A percentile compares a stretch with the other conserved stretches of the same genome.
Conservation (phyloP, 2,113 vertebrate genomes). For the Syngnathoides biaculeatus region DNA sequence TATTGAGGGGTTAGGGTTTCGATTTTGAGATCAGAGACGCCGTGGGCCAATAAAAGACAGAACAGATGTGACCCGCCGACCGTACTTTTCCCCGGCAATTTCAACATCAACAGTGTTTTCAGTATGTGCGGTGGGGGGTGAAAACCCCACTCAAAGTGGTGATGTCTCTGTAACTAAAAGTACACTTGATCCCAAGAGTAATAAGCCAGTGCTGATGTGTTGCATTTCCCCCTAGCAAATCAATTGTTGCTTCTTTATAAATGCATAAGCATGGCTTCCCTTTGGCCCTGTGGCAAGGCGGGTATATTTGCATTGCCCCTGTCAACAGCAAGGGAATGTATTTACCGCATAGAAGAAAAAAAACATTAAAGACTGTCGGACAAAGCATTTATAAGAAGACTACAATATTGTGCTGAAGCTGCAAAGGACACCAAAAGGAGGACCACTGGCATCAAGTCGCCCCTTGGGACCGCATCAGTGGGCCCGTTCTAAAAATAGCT, state of each 20-base stretch:
- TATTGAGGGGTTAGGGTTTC: background rate
- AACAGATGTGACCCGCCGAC: background rate
- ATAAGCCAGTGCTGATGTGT: slow-evolving; percentile 50
- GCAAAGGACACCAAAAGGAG: background rate
- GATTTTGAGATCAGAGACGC: background rate
- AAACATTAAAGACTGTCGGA: background rate
- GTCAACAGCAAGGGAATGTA: background rate
- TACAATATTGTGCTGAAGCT: background rate
- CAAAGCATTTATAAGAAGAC: background rate
- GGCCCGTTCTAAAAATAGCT: too few relatives aligned
- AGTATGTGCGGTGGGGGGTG: background rate
- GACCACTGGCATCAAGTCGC: background rate
- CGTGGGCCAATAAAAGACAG: background rate
- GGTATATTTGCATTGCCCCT: slow-evolving; percentile 1
- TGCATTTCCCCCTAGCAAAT: slow-evolving; percentile 50
- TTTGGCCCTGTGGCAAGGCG: slow-evolving; percentile 9
- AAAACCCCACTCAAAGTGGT: background rate
- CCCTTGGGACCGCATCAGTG: background rate
- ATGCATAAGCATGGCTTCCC: slow-evolving; percentile 29
- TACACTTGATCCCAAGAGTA: slow-evolving; percentile 36
- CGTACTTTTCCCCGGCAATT: background rate
- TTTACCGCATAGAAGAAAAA: background rate
- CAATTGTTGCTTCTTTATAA: slow-evolving; percentile 49
- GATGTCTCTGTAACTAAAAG: slow-evolving; percentile 36
- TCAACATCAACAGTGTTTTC: background rate